phyloP scores from a whole-genome alignment of 2,888 invertebrate genomes.

The Ectemnius cavifrons region DNA sequence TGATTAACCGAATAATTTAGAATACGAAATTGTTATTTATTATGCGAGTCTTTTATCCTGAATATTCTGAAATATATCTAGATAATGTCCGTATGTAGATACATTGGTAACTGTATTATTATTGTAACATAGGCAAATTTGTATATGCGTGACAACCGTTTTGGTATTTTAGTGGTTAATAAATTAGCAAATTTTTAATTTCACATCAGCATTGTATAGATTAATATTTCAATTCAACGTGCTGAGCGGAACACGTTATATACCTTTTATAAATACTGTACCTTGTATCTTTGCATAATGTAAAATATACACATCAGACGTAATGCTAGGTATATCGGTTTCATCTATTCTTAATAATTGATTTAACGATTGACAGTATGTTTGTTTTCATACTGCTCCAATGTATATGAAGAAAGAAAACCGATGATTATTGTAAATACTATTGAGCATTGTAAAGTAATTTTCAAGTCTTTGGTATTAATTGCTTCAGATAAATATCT shows the following conservation, averaged over 20 bases:
- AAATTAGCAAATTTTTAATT: conserved; percentile 56
- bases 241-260: conserved; percentile 34
- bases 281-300: conserved; percentile 42
- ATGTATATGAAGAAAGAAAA: neutral
- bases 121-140: conserved; percentile 61
- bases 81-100: conserved; percentile 59
- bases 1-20: conserved; percentile 69
- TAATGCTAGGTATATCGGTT: conserved; percentile 37
- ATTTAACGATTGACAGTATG: conserved; percentile 25
- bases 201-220: conserved; percentile 46
- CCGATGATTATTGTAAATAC: conserved; percentile 49
- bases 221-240: conserved; percentile 44
- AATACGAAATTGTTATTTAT: conserved; percentile 62
- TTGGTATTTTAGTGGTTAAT: conserved; percentile 52
- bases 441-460: conserved; percentile 34
- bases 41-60: conserved; percentile 44
- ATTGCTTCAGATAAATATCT: conserved; percentile 43
- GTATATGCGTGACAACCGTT: conserved; percentile 60
- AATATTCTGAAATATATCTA: conserved; percentile 53
- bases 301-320: conserved; percentile 36
- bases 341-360: conserved; percentile 33
- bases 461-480: conserved; percentile 52
- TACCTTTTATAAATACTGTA: conserved; percentile 50
- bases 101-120: conserved; percentile 59
- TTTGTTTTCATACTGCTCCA: conserved; percentile 19